phyloP scores from a whole-genome alignment of 2,797 vertebrate species.

The Notoglanidium macrostoma region DNA sequence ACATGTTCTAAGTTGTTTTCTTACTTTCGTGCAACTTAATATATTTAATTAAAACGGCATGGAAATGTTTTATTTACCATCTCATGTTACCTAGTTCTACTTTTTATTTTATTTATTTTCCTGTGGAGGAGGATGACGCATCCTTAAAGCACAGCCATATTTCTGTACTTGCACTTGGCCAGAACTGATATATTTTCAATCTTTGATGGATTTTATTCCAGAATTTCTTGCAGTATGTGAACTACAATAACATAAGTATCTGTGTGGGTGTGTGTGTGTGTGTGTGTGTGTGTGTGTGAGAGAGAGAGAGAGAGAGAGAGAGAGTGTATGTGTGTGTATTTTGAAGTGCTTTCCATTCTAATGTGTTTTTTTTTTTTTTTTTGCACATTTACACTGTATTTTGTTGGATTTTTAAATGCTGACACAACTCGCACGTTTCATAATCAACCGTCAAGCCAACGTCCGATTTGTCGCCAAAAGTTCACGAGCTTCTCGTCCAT shows the following conservation, averaged over 20 bases:
- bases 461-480: conserved; percentile 6
- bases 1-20: neutral
- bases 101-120: neutral
- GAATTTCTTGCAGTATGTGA: neutral
- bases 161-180: neutral
- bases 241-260: neutral
- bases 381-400: neutral
- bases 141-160: neutral
- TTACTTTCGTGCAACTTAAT: neutral
- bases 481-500: conserved; percentile 14
- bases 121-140: neutral
- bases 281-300: neutral
- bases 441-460: neutral
- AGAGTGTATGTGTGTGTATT: neutral
- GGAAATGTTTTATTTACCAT: neutral
- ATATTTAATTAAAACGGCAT: neutral
- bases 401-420: neutral
- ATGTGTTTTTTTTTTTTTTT: neutral
- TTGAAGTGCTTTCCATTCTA: neutral
- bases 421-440: neutral
- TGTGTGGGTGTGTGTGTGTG: neutral
- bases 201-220: neutral
- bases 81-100: neutral
- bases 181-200: neutral
- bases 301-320: neutral